A percentile compares a stretch with the other conserved stretches of the same genome.
These are phyloP conservation scores for Tuberolachnus salignus DNA, from an alignment of 2,888 invertebrate genomes.

Conservation along the genomic window DNA sequence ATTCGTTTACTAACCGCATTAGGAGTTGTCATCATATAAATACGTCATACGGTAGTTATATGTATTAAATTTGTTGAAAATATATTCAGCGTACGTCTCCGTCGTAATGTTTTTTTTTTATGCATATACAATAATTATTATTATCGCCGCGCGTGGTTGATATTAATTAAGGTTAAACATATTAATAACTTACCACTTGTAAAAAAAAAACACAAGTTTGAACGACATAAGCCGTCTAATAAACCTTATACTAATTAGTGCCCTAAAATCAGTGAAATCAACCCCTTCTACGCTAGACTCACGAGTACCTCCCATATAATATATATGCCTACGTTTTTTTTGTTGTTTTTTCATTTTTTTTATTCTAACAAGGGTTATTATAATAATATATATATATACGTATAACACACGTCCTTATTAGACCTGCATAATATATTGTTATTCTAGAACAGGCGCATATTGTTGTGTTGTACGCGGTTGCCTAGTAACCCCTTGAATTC, in stretches of 20 bases:
- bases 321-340: neutral
- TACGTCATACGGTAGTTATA: too few species aligned
- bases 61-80: neutral
- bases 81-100: neutral
- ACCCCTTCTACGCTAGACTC: slow-evolving; percentile 32
- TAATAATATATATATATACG: neutral
- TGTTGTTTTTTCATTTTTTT: slow-evolving; percentile 37
- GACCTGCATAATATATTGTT: slow-evolving; percentile 53
- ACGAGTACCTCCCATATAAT: slow-evolving; percentile 43
- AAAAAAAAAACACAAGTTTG: slow-evolving; percentile 39
- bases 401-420: slow-evolving; percentile 52
- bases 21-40: too few species aligned
- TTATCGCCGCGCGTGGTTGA: slow-evolving; percentile 1
- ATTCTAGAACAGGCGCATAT: slow-evolving; percentile 49
- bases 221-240: slow-evolving; percentile 48
- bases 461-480: slow-evolving; percentile 49
- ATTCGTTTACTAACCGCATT: too few species aligned
- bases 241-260: slow-evolving; percentile 52
- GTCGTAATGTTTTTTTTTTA: neutral
- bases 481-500: slow-evolving; percentile 56
- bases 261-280: slow-evolving; percentile 42
- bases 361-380: slow-evolving; percentile 54
- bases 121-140: neutral
- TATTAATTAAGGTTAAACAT: slow-evolving; percentile 31
- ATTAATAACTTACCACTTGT: slow-evolving; percentile 43